phyloP scores from a whole-genome alignment of 2,113 vertebrate species.

The Grammomys dolichurus region DNA sequence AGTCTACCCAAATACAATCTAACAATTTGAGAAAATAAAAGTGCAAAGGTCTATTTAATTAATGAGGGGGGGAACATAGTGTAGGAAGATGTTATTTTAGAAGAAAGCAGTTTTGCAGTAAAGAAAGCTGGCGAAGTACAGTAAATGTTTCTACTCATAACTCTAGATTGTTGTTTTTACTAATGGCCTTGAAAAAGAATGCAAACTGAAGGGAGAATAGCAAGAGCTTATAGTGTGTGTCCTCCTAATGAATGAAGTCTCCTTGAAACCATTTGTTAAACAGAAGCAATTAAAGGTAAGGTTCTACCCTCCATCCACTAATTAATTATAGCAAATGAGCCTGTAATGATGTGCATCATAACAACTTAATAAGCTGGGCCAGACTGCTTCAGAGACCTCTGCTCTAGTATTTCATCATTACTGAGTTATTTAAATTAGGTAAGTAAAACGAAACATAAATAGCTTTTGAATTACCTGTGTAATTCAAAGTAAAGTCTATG shows the following conservation, averaged over 20 bases:
- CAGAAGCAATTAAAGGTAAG: constrained; percentile 68
- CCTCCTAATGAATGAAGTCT: constrained; percentile 73
- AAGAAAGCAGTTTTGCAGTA: constrained; percentile 28
- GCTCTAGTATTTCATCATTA: constrained; percentile 47
- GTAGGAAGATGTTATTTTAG: constrained; percentile 17
- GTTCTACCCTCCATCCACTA: constrained; percentile 50
- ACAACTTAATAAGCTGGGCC: constrained; percentile 69
- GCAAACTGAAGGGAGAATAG: constrained; percentile 41
- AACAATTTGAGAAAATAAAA: constrained; percentile 47
- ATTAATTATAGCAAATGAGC: constrained; percentile 71
- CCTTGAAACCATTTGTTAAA: constrained; percentile 70
- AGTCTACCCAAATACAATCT: background rate
- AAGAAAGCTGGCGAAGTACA: background rate
- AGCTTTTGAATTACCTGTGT: constrained; percentile 27
- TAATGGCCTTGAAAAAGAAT: constrained; percentile 20
- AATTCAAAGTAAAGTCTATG: background rate
- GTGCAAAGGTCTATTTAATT: background rate
- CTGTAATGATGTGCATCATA: constrained; percentile 73
- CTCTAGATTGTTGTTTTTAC: constrained; percentile 42
- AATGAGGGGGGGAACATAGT: background rate
- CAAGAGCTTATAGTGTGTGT: constrained; percentile 16
- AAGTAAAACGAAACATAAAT: constrained; percentile 57
- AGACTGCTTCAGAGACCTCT: constrained; percentile 63
- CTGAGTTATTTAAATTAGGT: constrained; percentile 62
- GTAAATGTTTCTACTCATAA: background rate